These are phyloP conservation scores for Siphamia tubifer DNA, from an alignment of 2,113 vertebrate genomes.

Conservation along the genomic window DNA sequence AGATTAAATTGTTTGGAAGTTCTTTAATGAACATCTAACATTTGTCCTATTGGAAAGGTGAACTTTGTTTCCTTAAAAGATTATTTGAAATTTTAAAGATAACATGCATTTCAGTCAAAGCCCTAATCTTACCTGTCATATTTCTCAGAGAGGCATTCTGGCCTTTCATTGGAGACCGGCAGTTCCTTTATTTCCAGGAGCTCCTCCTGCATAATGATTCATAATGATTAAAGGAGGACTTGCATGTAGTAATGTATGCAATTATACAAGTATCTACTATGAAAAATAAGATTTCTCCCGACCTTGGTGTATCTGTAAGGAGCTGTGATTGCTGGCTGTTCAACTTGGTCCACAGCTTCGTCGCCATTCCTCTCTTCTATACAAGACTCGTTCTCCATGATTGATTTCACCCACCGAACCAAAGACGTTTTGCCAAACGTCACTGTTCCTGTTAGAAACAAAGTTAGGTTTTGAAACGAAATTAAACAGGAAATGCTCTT, in stretches of 20 bases:
- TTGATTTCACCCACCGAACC: slow-evolving; percentile 39
- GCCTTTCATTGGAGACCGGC: slow-evolving; percentile 92
- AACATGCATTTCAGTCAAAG: too few species aligned
- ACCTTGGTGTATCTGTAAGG: slow-evolving; percentile 94
- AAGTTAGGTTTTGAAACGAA: neutral
- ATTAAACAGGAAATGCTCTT: neutral
- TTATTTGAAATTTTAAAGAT: too few species aligned
- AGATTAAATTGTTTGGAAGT: too few species aligned
- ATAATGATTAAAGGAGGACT: neutral
- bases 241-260: too few species aligned
- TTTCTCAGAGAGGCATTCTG: slow-evolving; percentile 94
- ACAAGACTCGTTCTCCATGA: slow-evolving; percentile 90
- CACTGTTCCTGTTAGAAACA: slow-evolving; percentile 37
- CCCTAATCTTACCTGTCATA: slow-evolving; percentile 89
- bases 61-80: too few species aligned
- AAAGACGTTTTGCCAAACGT: slow-evolving; percentile 35
- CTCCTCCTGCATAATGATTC: slow-evolving; percentile 83
- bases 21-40: too few species aligned
- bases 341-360: slow-evolving; percentile 75
- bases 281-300: neutral
- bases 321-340: slow-evolving; percentile 57
- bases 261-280: too few species aligned
- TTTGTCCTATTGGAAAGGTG: too few species aligned
- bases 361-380: slow-evolving; percentile 82
- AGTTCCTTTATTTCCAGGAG: slow-evolving; percentile 94